Evolutionary conservation across 2,888 invertebrate genomes (phyloP).

Genomic region (Hemithea aestivaria): DNA sequence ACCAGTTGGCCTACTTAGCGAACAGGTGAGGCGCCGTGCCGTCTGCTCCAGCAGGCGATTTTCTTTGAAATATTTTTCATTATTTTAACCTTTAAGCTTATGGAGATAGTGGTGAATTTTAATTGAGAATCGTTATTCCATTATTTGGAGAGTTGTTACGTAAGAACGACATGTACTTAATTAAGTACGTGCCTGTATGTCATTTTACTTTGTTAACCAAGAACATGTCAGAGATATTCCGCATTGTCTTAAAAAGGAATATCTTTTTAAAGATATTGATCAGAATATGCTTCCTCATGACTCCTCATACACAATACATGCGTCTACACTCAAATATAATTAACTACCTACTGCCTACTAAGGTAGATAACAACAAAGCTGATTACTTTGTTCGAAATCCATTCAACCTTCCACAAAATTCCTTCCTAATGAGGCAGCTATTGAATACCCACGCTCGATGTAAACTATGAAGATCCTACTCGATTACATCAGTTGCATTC

Average conservation of each 20-base stretch:
- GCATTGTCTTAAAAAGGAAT: too few relatives aligned
- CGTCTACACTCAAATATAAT: too few relatives aligned
- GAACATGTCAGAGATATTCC: too few relatives aligned
- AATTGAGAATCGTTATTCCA: too few relatives aligned
- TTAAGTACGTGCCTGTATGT: too few relatives aligned
- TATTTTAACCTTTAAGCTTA: neutral
- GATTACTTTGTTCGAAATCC: conserved; percentile 16
- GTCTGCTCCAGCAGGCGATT: conserved; percentile 36
- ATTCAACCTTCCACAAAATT: conserved; percentile 22
- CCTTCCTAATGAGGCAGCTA: conserved; percentile 26
- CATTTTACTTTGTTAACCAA: too few relatives aligned
- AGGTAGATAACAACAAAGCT: neutral
- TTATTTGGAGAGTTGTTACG: too few relatives aligned
- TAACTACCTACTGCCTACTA: too few relatives aligned
- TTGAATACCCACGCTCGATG: conserved; percentile 34
- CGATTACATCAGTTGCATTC: conserved; percentile 30
- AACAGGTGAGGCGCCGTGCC: conserved; percentile 58
- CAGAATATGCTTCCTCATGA: too few relatives aligned
- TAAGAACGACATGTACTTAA: too few relatives aligned
- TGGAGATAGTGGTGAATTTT: neutral
- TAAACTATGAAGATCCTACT: conserved; percentile 33
- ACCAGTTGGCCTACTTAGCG: conserved; percentile 32
- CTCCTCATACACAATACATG: too few relatives aligned
- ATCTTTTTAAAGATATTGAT: too few relatives aligned
- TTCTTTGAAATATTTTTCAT: conserved; percentile 6